Evolutionary conservation across 2,113 vertebrate genomes (phyloP).

Genomic region (Cephalopterus ornatus): DNA sequence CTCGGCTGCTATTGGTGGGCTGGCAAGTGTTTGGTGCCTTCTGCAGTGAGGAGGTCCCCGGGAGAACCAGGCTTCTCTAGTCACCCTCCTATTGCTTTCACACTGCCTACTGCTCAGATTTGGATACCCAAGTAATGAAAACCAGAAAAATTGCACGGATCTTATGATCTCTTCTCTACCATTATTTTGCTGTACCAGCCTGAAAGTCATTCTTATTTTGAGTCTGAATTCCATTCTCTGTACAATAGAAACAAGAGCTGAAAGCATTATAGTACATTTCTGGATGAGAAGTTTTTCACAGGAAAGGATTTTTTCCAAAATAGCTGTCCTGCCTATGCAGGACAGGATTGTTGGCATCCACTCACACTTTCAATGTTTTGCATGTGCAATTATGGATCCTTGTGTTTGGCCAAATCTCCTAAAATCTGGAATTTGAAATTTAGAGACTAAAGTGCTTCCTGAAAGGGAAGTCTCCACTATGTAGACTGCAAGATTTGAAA

Average conservation of each 20-base stretch:
- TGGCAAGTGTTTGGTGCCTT: accelerated
- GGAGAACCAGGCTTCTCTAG: neutral
- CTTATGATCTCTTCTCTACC: neutral
- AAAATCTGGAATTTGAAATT: neutral
- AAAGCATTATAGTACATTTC: neutral
- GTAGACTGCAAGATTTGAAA: neutral
- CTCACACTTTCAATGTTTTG: neutral
- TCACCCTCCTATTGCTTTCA: neutral
- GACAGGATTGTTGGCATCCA: neutral
- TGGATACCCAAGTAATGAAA: neutral
- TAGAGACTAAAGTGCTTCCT: neutral
- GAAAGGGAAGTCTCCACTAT: neutral
- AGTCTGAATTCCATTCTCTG: neutral
- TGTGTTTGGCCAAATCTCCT: neutral
- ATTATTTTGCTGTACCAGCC: neutral
- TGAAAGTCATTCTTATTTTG: neutral
- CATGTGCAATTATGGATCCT: neutral
- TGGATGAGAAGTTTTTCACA: neutral
- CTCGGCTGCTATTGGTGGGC: accelerated
- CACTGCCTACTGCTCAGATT: neutral
- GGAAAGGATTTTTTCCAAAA: neutral
- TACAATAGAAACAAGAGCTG: neutral
- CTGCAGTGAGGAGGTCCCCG: neutral
- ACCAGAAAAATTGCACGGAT: neutral
- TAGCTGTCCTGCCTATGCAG: neutral